phyloP scores from a whole-genome alignment of 2,888 invertebrate genomes.

The Sarcophaga variegata region DNA sequence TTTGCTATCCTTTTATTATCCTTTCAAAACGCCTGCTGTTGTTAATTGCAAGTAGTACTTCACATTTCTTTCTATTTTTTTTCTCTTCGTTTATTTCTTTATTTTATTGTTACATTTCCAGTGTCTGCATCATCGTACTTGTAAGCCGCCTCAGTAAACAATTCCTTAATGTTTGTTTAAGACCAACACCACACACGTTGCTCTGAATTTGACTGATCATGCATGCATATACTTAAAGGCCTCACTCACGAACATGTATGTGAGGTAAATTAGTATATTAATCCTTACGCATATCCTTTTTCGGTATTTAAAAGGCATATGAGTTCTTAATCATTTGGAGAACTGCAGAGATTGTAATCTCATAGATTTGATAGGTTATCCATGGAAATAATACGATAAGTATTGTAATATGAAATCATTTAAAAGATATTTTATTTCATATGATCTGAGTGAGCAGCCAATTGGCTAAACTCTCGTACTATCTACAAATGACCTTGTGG shows the following conservation, averaged over 20 bases:
- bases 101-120: slow-evolving; percentile 33
- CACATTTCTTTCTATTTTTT: slow-evolving; percentile 43
- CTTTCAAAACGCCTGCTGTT: slow-evolving; percentile 63
- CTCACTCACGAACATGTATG: neutral
- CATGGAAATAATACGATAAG: too few species aligned
- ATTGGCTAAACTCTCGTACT: too few species aligned
- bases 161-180: slow-evolving; percentile 61
- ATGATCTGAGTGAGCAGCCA: too few species aligned
- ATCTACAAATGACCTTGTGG: too few species aligned
- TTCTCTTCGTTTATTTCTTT: slow-evolving; percentile 16
- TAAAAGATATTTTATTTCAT: too few species aligned
- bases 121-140: neutral
- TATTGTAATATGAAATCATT: too few species aligned
- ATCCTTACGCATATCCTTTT: slow-evolving; percentile 52
- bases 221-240: slow-evolving; percentile 43
- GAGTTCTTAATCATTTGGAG: neutral
- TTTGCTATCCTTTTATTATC: slow-evolving; percentile 63
- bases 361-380: neutral
- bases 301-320: slow-evolving; percentile 37
- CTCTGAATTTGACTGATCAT: neutral
- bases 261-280: neutral
- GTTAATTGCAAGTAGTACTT: slow-evolving; percentile 35
- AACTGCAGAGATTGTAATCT: slow-evolving; percentile 12
- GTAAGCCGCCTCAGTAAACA: slow-evolving; percentile 60
- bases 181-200: slow-evolving; percentile 69